Conservation (phyloP, 2,888 invertebrate genomes). For the Folsomia candida region DNA sequence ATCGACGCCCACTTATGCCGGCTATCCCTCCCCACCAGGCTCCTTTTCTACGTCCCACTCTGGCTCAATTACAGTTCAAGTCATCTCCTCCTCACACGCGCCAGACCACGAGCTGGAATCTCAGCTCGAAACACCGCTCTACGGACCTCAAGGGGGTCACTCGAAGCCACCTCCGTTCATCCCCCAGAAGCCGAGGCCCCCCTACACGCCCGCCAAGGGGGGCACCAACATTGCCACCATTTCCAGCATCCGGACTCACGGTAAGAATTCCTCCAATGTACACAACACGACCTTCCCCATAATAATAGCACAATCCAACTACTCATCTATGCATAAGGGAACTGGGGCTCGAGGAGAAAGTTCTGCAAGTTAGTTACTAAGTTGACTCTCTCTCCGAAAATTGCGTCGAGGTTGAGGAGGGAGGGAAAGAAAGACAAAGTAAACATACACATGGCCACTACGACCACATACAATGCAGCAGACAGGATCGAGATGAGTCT, state of each 20-base stretch:
- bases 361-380: neutral
- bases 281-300: too few relatives aligned
- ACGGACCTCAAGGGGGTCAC: conserved; percentile 51
- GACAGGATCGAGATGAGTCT: conserved; percentile 3
- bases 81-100: conserved; percentile 63
- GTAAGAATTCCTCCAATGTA: too few relatives aligned
- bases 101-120: conserved; percentile 60
- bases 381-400: neutral
- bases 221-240: conserved; percentile 47
- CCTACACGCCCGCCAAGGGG: conserved; percentile 28
- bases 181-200: conserved; percentile 20
- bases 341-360: neutral
- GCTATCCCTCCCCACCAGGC: conserved; percentile 50
- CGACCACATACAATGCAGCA: neutral
- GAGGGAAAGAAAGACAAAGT: neutral
- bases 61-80: conserved; percentile 62
- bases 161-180: conserved; percentile 43
- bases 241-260: conserved; percentile 45
- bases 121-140: conserved; percentile 63
- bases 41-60: conserved; percentile 52
- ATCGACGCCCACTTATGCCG: conserved; percentile 53
- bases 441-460: neutral
- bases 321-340: too few relatives aligned
- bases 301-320: too few relatives aligned
- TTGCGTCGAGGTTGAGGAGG: neutral